A percentile compares a stretch with the other conserved stretches of the same genome.
phyloP scores from a whole-genome alignment of 2,797 vertebrate genomes.

The Gallinago nigripennis region DNA sequence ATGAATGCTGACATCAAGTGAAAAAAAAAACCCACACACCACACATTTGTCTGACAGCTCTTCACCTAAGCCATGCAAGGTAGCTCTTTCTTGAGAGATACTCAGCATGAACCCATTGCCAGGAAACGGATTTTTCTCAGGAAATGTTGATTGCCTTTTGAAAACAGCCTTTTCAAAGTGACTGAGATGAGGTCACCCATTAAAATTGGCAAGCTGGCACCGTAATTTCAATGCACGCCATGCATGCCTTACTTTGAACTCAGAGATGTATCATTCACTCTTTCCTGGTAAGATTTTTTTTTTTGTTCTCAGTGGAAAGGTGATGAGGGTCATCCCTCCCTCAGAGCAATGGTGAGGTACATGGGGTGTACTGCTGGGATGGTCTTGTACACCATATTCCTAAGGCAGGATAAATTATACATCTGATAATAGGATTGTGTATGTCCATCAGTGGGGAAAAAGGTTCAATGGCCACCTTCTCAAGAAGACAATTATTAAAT shows the following conservation, averaged over 20 bases:
- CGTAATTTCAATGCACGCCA: accelerated
- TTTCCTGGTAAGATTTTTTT: not conserved
- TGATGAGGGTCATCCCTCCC: accelerated
- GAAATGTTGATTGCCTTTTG: not conserved
- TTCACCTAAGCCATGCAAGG: not conserved
- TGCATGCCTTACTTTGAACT: not conserved
- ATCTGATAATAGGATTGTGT: not conserved
- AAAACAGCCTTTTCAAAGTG: not conserved
- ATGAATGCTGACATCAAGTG: not conserved
- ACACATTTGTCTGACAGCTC: not conserved
- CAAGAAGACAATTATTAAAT: not conserved
- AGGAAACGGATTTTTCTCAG: not conserved
- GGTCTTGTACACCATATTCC: not conserved
- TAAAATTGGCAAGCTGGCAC: not conserved
- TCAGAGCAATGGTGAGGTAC: accelerated
- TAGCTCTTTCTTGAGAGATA: not conserved
- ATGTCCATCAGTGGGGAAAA: not conserved
- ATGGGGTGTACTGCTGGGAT: not conserved
- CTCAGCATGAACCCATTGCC: not conserved
- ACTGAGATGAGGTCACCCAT: not conserved
- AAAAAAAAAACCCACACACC: not conserved
- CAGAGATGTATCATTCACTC: not conserved
- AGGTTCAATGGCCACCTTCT: not conserved
- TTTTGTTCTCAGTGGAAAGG: not conserved
- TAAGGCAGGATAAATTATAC: not conserved